Percentiles rank a stretch among this genome's conserved stretches.
These are phyloP conservation scores for Dissostichus mawsoni DNA, from an alignment of 2,113 vertebrate species.

Conservation along the genomic window DNA sequence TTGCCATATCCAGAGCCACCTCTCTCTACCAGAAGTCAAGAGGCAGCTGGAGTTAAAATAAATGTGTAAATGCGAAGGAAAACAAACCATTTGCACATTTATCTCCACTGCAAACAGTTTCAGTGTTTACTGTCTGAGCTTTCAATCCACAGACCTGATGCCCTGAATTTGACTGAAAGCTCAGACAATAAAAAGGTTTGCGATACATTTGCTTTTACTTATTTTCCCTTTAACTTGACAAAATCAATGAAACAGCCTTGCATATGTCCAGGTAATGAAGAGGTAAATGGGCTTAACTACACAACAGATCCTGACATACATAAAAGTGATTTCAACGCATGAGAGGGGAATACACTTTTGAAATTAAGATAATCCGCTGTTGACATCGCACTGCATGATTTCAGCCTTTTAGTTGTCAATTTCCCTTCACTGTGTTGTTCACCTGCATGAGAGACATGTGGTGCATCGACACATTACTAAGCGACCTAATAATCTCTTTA, in stretches of 20 bases:
- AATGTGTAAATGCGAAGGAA: neutral
- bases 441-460: too few species aligned
- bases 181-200: neutral
- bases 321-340: too few species aligned
- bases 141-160: neutral
- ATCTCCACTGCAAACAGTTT: constrained; percentile 4
- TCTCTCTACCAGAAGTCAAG: neutral
- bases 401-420: too few species aligned
- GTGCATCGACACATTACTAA: too few species aligned
- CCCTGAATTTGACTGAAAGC: neutral
- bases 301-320: neutral
- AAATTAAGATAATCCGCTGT: too few species aligned
- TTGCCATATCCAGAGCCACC: neutral
- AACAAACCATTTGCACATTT: constrained; percentile 8
- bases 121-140: neutral
- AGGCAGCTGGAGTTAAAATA: neutral
- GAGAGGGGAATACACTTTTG: too few species aligned
- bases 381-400: too few species aligned
- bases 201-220: neutral
- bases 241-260: neutral
- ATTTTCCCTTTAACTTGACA: neutral
- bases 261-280: neutral
- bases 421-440: too few species aligned
- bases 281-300: neutral
- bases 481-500: too few species aligned